Conservation (phyloP, 2,113 vertebrate species). For the Tachysurus fulvidraco region DNA sequence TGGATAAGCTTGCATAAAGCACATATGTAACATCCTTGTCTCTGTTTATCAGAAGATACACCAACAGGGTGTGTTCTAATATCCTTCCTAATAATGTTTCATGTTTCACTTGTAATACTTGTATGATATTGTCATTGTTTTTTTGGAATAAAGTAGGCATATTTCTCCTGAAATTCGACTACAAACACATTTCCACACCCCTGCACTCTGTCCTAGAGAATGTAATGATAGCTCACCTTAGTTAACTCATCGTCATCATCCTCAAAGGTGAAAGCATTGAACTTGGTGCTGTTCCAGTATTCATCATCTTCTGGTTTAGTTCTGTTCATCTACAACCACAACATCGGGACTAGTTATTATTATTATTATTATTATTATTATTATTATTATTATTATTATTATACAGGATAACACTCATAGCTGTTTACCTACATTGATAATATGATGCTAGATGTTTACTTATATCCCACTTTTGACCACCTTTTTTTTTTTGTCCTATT, state of each 20-base stretch:
- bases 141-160: background rate
- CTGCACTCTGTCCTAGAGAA: background rate
- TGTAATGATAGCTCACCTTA: conserved; percentile 67
- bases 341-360: background rate
- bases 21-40: background rate
- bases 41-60: background rate
- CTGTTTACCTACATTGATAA: background rate
- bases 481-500: too few species aligned
- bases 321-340: conserved; percentile 79
- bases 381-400: background rate
- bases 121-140: background rate
- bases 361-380: background rate
- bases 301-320: conserved; percentile 89
- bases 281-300: conserved; percentile 94
- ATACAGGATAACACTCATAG: background rate
- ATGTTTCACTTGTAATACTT: background rate
- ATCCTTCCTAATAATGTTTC: background rate
- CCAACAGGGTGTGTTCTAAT: background rate
- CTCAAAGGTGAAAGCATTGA: conserved; percentile 91
- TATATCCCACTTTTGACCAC: too few species aligned
- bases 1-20: background rate
- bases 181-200: background rate
- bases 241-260: conserved; percentile 91
- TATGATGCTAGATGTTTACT: background rate
- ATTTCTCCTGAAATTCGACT: too few species aligned